These are phyloP conservation scores for Phocoena sinus DNA, from an alignment of 2,113 vertebrate genomes.

Conservation along the genomic window DNA sequence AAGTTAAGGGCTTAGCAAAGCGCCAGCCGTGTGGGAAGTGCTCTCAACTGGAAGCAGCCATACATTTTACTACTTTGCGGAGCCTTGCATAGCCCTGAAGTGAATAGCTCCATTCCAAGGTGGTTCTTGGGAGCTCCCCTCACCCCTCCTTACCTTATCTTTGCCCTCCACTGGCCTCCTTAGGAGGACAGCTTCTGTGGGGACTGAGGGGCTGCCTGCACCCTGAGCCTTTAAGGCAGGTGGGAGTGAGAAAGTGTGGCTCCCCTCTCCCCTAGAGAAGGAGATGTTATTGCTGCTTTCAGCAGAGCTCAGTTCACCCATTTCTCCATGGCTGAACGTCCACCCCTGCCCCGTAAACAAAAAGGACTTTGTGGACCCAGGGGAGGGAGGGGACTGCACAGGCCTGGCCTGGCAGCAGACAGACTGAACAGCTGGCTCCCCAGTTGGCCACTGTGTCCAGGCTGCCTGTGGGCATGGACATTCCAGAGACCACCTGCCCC, in stretches of 20 bases:
- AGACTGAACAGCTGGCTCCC: constrained; percentile 45
- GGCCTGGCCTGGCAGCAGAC: background rate
- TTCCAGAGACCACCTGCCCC: constrained; percentile 52
- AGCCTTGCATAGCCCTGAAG: background rate
- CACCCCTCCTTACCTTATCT: background rate
- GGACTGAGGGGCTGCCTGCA: background rate
- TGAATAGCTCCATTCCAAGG: background rate
- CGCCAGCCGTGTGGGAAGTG: background rate
- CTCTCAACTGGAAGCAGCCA: background rate
- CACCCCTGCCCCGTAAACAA: background rate
- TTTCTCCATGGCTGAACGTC: background rate
- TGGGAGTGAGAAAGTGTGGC: background rate
- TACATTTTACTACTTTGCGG: background rate
- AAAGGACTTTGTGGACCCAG: constrained; percentile 29
- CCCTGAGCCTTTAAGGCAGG: background rate
- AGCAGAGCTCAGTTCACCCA: background rate
- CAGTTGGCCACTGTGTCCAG: constrained; percentile 21
- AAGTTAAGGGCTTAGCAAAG: background rate
- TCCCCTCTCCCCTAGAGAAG: background rate
- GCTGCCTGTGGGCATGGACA: background rate
- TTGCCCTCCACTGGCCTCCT: background rate
- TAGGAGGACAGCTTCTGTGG: background rate
- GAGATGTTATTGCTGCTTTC: background rate
- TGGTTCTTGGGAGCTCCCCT: constrained; percentile 16
- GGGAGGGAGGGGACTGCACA: background rate